Evolutionary conservation across 2,888 invertebrate species (phyloP).

Genomic region (Noctua pronuba): DNA sequence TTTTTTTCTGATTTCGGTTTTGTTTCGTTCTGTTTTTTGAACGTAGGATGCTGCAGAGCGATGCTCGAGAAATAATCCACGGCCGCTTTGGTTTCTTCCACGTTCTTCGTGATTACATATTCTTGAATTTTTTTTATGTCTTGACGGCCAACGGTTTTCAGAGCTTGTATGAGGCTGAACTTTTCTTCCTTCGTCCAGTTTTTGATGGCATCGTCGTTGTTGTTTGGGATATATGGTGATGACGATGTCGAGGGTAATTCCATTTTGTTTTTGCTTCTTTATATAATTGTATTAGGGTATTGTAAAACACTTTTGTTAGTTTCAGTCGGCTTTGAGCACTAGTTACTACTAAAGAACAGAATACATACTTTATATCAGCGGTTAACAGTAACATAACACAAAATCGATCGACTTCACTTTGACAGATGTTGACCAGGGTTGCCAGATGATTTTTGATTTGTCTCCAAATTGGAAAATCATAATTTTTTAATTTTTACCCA

Average conservation of each 20-base stretch:
- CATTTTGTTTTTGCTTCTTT: not conserved
- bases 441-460: not conserved
- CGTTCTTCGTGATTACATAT: conserved; percentile 73
- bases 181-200: conserved; percentile 83
- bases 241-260: conserved; percentile 3
- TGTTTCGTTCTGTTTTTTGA: conserved; percentile 16
- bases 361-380: not conserved
- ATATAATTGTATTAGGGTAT: not conserved
- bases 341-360: not conserved
- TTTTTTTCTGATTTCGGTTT: conserved; percentile 13
- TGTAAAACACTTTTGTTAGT: not conserved
- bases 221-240: not conserved
- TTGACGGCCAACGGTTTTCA: conserved; percentile 73
- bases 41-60: conserved; percentile 63
- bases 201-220: conserved; percentile 49
- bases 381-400: no score
- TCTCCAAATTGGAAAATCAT: not conserved
- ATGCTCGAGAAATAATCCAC: conserved; percentile 74
- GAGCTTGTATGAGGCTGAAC: conserved; percentile 73
- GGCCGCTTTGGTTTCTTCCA: conserved; percentile 73
- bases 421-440: not conserved
- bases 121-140: conserved; percentile 70
- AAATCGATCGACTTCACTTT: not conserved
- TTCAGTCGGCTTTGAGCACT: not conserved
- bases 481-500: not conserved